Base-by-base conservation (phyloP, 2,888 invertebrate species). In the Epiperipatus broadwayi region DNA sequence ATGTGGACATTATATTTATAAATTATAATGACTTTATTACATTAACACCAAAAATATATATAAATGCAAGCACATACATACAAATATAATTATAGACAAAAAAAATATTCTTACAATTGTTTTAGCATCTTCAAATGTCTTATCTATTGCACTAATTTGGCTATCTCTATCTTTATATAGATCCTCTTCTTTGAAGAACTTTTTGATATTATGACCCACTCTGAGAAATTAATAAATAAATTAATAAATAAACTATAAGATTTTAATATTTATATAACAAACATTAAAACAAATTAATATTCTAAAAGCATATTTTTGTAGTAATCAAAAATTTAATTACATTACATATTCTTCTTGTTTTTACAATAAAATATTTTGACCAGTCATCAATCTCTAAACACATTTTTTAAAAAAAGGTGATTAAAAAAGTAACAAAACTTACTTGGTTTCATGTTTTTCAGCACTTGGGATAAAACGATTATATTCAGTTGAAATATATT, bases 401-500 rank as follows among this genome's bases (percentile, higher is more conserved):
- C n/a, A n/a, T n/a, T n/a, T n/a, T n/a, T 15, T 25, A 32, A 33
- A 21, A 21, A 33, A 34, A 21, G 5, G 29, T 14, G n/a, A 19
- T 19, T 8, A 25, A 12, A 34, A 29, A 4, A 19, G 38, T 34
- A 21, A 37, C 15, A 15, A n/a, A 14, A 44, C 50, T 47, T 52
- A 60, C 72, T 91, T 95, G 0, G 93, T 89, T 68, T 97, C 97
- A 56, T 89, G 87, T 67, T 93, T 89, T 55, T 95, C 93, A 48
- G 83, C 79, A 58, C 84, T 81, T 14, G 91, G 87, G 57, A 91
- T 89, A 61, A 91, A 95, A 45, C 95, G 71, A 15, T 93, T 95
- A 59, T 87, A 91, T 63, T 97, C 97, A 27, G 95, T 93, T 3
- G 93, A 93, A 53, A 97, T 97, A 54, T 99, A 97, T 59, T 97